A percentile compares a stretch with the other conserved stretches of the same genome.
Conservation (phyloP, 1,140 invertebrate species). For the Pseudomyrmex sp. region DNA sequence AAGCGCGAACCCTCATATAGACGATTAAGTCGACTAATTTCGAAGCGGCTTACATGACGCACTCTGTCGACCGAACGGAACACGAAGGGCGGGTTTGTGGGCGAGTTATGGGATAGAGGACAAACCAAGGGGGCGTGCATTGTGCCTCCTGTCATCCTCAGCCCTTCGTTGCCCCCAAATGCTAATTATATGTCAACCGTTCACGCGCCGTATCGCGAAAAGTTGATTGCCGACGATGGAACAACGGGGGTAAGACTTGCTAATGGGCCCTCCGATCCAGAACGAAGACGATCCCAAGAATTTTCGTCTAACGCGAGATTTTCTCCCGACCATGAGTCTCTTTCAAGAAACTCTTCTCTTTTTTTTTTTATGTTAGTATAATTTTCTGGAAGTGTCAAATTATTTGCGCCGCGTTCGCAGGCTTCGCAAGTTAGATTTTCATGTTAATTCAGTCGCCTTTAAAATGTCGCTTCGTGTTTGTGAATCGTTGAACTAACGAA, state of each 20-base stretch:
- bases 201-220: slow-evolving; percentile 75
- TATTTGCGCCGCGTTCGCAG: not conserved
- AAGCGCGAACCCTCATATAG: slow-evolving; percentile 7
- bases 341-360: too few species aligned
- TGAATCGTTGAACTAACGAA: not conserved
- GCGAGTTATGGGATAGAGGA: slow-evolving; percentile 75
- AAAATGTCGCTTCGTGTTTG: not conserved
- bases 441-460: not conserved
- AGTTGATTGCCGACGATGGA: slow-evolving; percentile 69
- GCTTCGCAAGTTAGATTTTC: not conserved
- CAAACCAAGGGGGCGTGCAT: slow-evolving; percentile 73
- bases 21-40: slow-evolving; percentile 68
- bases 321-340: not conserved
- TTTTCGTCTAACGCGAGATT: not conserved
- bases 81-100: slow-evolving; percentile 71
- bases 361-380: too few species aligned
- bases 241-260: slow-evolving; percentile 70
- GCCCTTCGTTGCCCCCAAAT: slow-evolving; percentile 78
- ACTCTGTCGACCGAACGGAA: slow-evolving; percentile 21
- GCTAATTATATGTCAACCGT: slow-evolving; percentile 83
- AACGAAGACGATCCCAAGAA: slow-evolving; percentile 45
- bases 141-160: slow-evolving; percentile 82
- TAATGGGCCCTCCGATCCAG: slow-evolving; percentile 69
- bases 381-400: not conserved
- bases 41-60: slow-evolving; percentile 71